Conservation (phyloP, 2,888 invertebrate genomes). For the Nephrocerus scutellatus region DNA sequence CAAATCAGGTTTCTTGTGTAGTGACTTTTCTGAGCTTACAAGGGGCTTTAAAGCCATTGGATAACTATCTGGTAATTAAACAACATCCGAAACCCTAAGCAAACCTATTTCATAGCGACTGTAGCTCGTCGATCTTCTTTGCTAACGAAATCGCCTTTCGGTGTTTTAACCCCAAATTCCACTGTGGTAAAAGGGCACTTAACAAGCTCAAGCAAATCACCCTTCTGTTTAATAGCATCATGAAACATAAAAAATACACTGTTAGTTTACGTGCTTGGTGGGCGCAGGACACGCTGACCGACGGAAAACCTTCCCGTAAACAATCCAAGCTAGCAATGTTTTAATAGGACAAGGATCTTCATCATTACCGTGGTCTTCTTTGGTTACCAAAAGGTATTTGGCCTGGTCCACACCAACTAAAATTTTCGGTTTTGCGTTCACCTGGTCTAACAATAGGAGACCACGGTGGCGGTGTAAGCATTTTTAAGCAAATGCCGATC, state of each 20-base stretch:
- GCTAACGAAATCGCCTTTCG: too few relatives aligned
- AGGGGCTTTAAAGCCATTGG: too few relatives aligned
- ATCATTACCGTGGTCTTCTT: conserved; percentile 2
- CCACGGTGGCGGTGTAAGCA: too few relatives aligned
- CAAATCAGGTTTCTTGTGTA: too few relatives aligned
- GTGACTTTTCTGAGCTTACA: too few relatives aligned
- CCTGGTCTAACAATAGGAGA: too few relatives aligned
- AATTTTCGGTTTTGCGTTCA: too few relatives aligned
- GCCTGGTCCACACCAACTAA: conserved; percentile 3
- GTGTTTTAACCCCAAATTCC: conserved; percentile 1
- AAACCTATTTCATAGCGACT: too few relatives aligned
- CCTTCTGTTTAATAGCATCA: conserved; percentile 1
- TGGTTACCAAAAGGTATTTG: neutral
- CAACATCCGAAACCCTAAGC: too few relatives aligned
- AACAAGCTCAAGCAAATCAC: neutral
- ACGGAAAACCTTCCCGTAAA: neutral
- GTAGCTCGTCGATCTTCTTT: too few relatives aligned
- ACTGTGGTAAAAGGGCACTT: neutral
- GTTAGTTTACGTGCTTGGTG: neutral
- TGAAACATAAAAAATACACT: conserved; percentile 5
- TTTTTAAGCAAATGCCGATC: too few relatives aligned
- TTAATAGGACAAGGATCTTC: conserved; percentile 1
- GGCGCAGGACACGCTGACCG: neutral
- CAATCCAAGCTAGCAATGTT: conserved; percentile 2
- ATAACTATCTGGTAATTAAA: too few relatives aligned